Conservation (phyloP, 2,113 vertebrate genomes). For the Hoplias malabaricus region DNA sequence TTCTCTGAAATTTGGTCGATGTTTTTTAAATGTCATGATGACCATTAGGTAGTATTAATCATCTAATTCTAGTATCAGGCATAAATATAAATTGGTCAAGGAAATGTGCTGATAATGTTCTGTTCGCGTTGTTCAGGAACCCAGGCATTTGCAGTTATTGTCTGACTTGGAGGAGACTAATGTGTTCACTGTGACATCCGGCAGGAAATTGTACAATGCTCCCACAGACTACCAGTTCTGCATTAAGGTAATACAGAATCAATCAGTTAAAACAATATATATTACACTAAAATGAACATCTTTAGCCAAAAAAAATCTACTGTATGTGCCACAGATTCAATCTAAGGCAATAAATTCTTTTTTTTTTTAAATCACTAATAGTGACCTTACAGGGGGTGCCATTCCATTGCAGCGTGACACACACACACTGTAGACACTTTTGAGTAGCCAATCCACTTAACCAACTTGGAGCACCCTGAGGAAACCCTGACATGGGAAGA, state of each 20-base stretch:
- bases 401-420: too few species aligned
- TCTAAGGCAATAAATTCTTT: too few species aligned
- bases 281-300: too few species aligned
- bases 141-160: conserved; percentile 91
- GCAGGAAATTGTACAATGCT: conserved; percentile 87
- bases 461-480: too few species aligned
- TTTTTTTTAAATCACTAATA: too few species aligned
- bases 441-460: too few species aligned
- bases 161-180: conserved; percentile 93
- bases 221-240: conserved; percentile 93
- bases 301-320: too few species aligned
- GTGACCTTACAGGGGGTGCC: too few species aligned
- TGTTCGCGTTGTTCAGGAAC: conserved; percentile 78
- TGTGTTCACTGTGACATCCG: conserved; percentile 84
- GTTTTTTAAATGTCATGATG: not conserved
- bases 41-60: not conserved
- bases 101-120: not conserved
- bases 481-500: too few species aligned
- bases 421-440: too few species aligned
- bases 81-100: not conserved
- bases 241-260: conserved; percentile 82
- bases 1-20: not conserved
- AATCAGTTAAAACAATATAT: too few species aligned
- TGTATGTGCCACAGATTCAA: too few species aligned
- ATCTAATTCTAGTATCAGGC: not conserved